Conservation (phyloP, 2,888 invertebrate genomes). For the Rhagonycha fulva region DNA sequence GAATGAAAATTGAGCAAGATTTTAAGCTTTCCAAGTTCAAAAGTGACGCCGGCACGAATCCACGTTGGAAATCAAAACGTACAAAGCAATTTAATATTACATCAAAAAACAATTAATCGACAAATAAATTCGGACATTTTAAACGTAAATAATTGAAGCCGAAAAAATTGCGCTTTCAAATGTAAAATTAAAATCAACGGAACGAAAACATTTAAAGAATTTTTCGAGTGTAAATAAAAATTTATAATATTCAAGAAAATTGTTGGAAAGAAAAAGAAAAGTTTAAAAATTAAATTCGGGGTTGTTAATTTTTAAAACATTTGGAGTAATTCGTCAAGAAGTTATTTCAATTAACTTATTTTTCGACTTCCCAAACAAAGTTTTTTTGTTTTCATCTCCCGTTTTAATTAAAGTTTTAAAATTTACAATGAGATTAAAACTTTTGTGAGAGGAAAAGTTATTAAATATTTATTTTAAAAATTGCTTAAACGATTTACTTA, state of each 20-base stretch:
- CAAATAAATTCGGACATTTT: background rate
- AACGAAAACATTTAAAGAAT: constrained; percentile 6
- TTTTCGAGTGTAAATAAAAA: background rate
- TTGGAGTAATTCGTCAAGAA: constrained; percentile 9
- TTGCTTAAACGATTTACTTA: background rate
- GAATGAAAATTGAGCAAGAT: background rate
- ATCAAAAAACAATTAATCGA: background rate
- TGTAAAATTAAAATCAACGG: constrained; percentile 11
- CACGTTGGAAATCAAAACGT: background rate
- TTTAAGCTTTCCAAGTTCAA: background rate
- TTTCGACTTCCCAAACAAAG: background rate
- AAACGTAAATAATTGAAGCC: background rate
- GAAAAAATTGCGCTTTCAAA: constrained; percentile 8
- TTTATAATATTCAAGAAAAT: background rate
- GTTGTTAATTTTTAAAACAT: constrained; percentile 11
- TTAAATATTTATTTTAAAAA: constrained; percentile 1
- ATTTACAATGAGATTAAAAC: constrained; percentile 13
- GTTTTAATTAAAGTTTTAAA: constrained; percentile 16
- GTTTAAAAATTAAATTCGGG: background rate
- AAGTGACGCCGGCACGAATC: background rate
- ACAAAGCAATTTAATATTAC: background rate
- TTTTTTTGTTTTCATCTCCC: background rate
- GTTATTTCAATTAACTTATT: background rate
- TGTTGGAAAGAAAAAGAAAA: background rate
- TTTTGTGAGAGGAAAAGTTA: background rate